Conservation (phyloP, 2,888 invertebrate species). For the Anticlea derivata region DNA sequence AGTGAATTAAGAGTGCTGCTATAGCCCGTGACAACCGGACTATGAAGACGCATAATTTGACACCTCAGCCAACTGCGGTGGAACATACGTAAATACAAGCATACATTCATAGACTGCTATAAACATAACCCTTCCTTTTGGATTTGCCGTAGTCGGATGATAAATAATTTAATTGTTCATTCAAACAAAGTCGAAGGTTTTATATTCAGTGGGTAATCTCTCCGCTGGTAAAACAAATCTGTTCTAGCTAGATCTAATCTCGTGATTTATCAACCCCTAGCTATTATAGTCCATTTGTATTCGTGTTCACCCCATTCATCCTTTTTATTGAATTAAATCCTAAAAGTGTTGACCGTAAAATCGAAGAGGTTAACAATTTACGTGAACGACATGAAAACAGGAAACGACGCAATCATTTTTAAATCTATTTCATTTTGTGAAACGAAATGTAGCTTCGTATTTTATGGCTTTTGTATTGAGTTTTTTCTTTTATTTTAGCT, state of each 20-base stretch:
- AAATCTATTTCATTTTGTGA: slow-evolving; percentile 36
- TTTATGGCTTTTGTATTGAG: slow-evolving; percentile 19
- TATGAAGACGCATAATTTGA: too few species aligned
- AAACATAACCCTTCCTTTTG: too few species aligned
- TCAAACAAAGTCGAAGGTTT: neutral
- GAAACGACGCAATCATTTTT: slow-evolving; percentile 35
- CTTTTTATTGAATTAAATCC: slow-evolving; percentile 44
- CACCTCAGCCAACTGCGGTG: too few species aligned
- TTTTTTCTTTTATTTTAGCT: slow-evolving; percentile 16
- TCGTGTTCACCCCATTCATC: slow-evolving; percentile 51
- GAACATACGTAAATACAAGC: too few species aligned
- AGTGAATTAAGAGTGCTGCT: too few species aligned
- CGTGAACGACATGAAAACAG: slow-evolving; percentile 38
- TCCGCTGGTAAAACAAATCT: slow-evolving; percentile 11
- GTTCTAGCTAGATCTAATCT: slow-evolving; percentile 19
- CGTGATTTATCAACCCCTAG: slow-evolving; percentile 28
- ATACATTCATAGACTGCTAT: too few species aligned
- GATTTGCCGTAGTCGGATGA: too few species aligned
- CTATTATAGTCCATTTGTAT: slow-evolving; percentile 58
- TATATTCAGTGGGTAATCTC: slow-evolving; percentile 1
- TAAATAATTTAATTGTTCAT: too few species aligned
- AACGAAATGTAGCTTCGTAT: slow-evolving; percentile 38
- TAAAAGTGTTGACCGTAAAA: slow-evolving; percentile 39
- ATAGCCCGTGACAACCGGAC: too few species aligned
- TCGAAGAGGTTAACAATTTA: slow-evolving; percentile 34